These are phyloP conservation scores for Gambusia affinis DNA, from an alignment of 2,113 vertebrate genomes.

Conservation along the genomic window DNA sequence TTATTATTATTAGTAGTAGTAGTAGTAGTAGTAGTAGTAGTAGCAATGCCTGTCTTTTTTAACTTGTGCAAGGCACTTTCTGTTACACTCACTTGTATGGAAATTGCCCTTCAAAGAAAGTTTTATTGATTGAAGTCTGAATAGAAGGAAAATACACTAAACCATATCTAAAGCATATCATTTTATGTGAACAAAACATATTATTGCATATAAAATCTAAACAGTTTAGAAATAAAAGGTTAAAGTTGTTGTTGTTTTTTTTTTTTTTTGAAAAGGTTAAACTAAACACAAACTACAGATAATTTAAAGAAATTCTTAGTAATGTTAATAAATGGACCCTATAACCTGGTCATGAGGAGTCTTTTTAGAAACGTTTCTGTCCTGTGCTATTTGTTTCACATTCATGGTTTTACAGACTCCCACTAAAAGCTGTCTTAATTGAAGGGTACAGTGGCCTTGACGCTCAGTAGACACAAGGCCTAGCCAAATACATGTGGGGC, in stretches of 20 bases:
- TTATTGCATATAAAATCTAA: neutral
- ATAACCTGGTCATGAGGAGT: conserved; percentile 51
- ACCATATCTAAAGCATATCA: neutral
- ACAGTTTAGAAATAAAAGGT: neutral
- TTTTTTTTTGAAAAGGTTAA: neutral
- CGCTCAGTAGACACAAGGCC: conserved; percentile 72
- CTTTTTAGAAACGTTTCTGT: conserved; percentile 64
- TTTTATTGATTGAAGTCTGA: too few relatives aligned
- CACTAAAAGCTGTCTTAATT: conserved; percentile 77
- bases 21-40: too few relatives aligned
- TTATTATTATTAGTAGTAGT: too few relatives aligned
- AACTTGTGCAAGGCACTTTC: too few relatives aligned
- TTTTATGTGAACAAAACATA: neutral
- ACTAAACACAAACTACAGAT: neutral
- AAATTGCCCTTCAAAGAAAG: neutral
- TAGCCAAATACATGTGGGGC: conserved; percentile 68
- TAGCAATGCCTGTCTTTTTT: neutral
- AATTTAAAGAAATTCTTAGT: conserved; percentile 12
- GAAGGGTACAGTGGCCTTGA: conserved; percentile 64
- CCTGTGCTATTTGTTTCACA: conserved; percentile 74
- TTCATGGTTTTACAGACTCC: conserved; percentile 72
- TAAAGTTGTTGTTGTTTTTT: too few relatives aligned
- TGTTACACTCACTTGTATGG: neutral
- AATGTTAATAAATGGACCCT: conserved; percentile 40
- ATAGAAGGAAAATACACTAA: neutral